Base-by-base conservation (phyloP, 2,888 invertebrate genomes). In the Augochlorella aurata region DNA sequence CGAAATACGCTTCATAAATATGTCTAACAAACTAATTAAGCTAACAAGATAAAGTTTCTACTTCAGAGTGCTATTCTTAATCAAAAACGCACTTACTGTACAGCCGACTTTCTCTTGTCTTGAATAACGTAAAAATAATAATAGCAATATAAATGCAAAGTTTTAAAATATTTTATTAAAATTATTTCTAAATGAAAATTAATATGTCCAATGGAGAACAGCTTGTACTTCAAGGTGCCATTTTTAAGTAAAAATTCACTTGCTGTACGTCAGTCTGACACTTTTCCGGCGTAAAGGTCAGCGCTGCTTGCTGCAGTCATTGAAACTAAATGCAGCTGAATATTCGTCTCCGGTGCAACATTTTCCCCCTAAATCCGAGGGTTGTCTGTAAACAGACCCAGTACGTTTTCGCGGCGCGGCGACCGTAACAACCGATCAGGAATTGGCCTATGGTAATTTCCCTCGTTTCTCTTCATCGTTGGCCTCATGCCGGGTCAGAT, bases 381-480 rank as follows among this genome's bases (percentile, higher is more conserved):
- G 24, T 21, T 16, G 16, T 47, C 16, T 47, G 47, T 21, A 24
- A 67, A 21, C 66, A 45, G 7, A 67, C n/a, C 67, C 14, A 24
- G 29, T 68, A 18, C 49, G 49, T 83, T 81, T 72, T 47, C 49
- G 29, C 38, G 38, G 38, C 38, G 21, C 29, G 50, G n/a, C 45
- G 50, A 47, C 70, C 70, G 58, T 65, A 68, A 69, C 78, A 63
- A 47, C 50, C 79, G 79, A 83, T 83, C 82, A 82, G 83, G 79
- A 83, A 83, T 82, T 82, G 82, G 79, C 72, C 82, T 79, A 82
- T 82, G 83, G 79, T 83, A 83, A 83, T 83, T 83, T 75, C 61
- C 63, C 79, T 79, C 83, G 76, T 82, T 82, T 78, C 77, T 82
- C 82, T 82, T 82, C 72, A 74, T 76, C 73, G 77, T 65, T 69